Conservation (phyloP, 2,888 invertebrate genomes). For the Cosmia trapezina region DNA sequence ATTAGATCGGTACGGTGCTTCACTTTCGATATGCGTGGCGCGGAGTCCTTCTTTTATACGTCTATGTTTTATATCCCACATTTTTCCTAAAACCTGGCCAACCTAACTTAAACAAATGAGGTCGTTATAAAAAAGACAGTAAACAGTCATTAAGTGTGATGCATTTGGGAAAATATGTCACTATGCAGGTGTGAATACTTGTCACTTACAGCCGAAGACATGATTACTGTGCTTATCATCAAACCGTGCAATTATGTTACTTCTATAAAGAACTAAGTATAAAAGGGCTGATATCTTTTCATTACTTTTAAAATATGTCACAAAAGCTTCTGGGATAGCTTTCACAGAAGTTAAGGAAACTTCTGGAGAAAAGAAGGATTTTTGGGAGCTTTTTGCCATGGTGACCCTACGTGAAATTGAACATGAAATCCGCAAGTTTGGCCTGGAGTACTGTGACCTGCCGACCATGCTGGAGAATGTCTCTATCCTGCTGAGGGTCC, state of each 20-base stretch:
- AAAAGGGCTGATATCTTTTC: slow-evolving; percentile 7
- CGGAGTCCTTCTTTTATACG: too few species aligned
- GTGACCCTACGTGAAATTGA: slow-evolving; percentile 27
- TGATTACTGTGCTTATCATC: slow-evolving; percentile 27
- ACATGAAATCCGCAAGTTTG: slow-evolving; percentile 62
- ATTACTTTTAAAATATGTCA: not conserved
- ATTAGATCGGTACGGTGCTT: too few species aligned
- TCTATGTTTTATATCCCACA: not conserved
- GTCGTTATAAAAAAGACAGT: slow-evolving; percentile 32
- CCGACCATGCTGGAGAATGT: slow-evolving; percentile 71
- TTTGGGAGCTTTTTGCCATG: not conserved
- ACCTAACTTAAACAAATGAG: slow-evolving; percentile 18
- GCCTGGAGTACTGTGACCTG: slow-evolving; percentile 66
- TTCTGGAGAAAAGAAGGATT: not conserved
- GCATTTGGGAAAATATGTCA: slow-evolving; percentile 46
- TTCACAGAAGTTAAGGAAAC: not conserved
- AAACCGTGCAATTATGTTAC: slow-evolving; percentile 4
- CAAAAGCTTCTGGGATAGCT: not conserved
- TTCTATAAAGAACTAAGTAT: slow-evolving; percentile 15
- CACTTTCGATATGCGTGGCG: too few species aligned
- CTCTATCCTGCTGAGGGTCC: slow-evolving; percentile 60
- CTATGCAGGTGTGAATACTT: slow-evolving; percentile 37
- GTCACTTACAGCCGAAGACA: slow-evolving; percentile 14
- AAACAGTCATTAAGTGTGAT: slow-evolving; percentile 43
- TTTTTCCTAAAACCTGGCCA: not conserved